These are phyloP conservation scores for Heteronetta atricapilla DNA, from an alignment of 2,113 vertebrate genomes.

Conservation along the genomic window DNA sequence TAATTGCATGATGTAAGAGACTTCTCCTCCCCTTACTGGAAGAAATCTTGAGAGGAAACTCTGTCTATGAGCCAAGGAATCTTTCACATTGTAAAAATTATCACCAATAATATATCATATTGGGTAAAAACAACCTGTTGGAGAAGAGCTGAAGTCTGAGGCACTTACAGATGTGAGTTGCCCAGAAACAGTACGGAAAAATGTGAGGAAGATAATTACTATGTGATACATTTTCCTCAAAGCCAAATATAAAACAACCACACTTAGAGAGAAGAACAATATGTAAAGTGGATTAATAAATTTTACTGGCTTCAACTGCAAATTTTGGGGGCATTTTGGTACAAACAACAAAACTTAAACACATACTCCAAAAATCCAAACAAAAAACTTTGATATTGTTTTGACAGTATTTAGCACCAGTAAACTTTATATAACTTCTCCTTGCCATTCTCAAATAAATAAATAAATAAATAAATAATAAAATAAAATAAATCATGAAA, in stretches of 20 bases:
- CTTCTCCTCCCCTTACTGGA: not conserved
- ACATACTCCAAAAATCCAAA: not conserved
- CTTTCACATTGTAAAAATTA: not conserved
- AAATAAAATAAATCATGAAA: no score
- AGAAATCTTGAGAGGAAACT: not conserved
- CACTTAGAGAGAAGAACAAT: not conserved
- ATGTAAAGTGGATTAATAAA: rapidly evolving
- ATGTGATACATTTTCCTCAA: not conserved
- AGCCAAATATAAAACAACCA: not conserved
- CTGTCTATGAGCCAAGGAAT: not conserved
- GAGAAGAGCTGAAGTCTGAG: not conserved
- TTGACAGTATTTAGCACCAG: not conserved
- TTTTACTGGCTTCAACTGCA: not conserved
- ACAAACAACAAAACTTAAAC: not conserved
- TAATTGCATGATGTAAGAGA: not conserved
- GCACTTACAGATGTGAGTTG: not conserved
- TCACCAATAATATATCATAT: not conserved
- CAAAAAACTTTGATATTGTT: not conserved
- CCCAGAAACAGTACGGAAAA: not conserved
- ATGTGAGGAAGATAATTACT: not conserved
- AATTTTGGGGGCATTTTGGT: not conserved
- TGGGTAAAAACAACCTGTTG: not conserved
- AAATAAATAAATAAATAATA: no score
- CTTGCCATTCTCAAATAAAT: not conserved
- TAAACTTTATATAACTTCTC: not conserved